Base-by-base conservation (phyloP, 2,797 vertebrate genomes). In the Florisuga fusca region DNA sequence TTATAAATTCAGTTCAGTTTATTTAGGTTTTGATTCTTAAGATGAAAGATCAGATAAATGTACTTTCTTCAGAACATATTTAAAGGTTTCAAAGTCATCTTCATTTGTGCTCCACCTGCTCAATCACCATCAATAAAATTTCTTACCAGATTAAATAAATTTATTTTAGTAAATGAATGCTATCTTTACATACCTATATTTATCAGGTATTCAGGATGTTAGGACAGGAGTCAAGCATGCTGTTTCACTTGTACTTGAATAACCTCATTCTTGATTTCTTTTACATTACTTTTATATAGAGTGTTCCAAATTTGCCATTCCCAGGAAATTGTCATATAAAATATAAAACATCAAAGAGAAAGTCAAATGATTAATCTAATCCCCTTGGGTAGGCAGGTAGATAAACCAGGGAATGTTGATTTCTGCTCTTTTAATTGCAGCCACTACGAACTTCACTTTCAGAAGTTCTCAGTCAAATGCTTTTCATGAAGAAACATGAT, bases 121-220 rank as follows among this genome's bases (percentile, higher is more conserved):
- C 91, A 83, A n/a, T 45, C 11, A 12, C 9, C n/a, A 76, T 76
- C 59, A 79, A 92, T 88, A 88, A 88, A 43, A 77, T 62, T 77
- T 95, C 50, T 89, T 79, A 89, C 78, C 90, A 91, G 53, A 81
- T 62, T 4, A 89, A 82, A 92, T 94, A 22, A 71, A 93, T 92
- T 62, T 63, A 71, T 67, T 88, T 89, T 86, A 91, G 89, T 85
- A 89, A 81, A 77, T 84, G 72, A 91, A 84, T 90, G 19, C 2
- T 17, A 50, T 51, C 12, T 89, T 85, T 66, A 29, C 27, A 75
- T 22, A 78, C 6, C 33, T 75, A 66, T 31, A 79, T 84, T 79
- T 90, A 80, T 83, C 48, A 84, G 14, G 31, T 66, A 69, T 34
- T 94, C 54, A 72, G 26, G 43, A 33, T 45, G 18, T 46, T 68